A percentile compares a stretch with the other conserved stretches of the same genome.
Conservation (phyloP, 2,113 vertebrate genomes). For the Pterocles gutturalis region DNA sequence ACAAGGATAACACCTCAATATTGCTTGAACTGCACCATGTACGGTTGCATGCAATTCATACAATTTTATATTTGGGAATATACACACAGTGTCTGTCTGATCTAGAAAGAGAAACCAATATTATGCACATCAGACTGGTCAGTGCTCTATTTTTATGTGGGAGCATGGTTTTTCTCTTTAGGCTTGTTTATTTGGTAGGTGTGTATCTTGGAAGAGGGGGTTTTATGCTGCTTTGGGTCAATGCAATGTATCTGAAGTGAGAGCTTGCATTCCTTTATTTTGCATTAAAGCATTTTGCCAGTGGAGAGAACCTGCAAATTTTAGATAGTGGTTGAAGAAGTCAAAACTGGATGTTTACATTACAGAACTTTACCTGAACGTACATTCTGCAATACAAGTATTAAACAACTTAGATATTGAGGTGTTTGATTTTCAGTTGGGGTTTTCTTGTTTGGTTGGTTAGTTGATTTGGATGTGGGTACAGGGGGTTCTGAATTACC, state of each 20-base stretch:
- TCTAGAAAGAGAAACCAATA: background rate
- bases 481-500: background rate
- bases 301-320: background rate
- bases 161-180: background rate
- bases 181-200: background rate
- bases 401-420: background rate
- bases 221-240: background rate
- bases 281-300: background rate
- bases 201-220: background rate
- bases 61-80: background rate
- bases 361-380: background rate
- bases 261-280: background rate
- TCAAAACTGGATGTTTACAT: background rate
- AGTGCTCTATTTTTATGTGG: background rate
- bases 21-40: conserved; percentile 27
- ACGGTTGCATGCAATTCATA: background rate
- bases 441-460: background rate
- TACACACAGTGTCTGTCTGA: background rate
- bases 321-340: background rate
- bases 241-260: background rate
- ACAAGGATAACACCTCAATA: background rate
- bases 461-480: background rate
- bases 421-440: background rate
- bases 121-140: background rate
- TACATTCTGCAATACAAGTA: background rate